Base-by-base conservation (phyloP, 2,888 invertebrate genomes). In the Flexamia atlantica region DNA sequence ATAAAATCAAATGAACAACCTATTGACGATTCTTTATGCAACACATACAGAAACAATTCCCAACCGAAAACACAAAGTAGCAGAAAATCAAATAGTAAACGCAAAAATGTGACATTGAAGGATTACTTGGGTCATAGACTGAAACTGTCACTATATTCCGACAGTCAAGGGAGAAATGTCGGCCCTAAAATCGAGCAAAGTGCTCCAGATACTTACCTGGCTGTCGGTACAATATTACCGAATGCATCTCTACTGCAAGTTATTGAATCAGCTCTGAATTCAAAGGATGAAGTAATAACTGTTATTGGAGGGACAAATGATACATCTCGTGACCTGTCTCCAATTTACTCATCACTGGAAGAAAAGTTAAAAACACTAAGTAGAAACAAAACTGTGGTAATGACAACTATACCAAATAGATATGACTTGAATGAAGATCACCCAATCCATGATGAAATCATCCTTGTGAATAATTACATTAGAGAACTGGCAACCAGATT, bases 401-500 rank as follows among this genome's bases (percentile, higher is more conserved):
- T 72, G 5, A 72, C 72, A 1, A 72, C 72, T 10, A 72, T 72
- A 72, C 40, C 72, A n/a, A 3, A 17, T 2, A 72, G 36, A 72
- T 7, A 20, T 40, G 72, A 72, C 23, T 17, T 68, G n/a, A 1
- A 17, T 9, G 7, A 30, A 23, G 20, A 40, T 10, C 5, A 40
- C 20, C 9, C 14, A 25, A 64, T 64, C 23, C 64, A 64, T 14
- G 64, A 28, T 9, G 64, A 25, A 64, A 30, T 30, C 12, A 28
- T 28, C 14, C 28, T 25, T 64, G 64, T 17, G 7, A 28, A n/a
- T n/a, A 30, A 64, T 4, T 64, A 64, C 30, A 28, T 64, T 17
- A 2, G 17, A 30, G 64, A 64, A 28, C 17, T 64, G n/a, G 25
- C 17, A 64, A 1, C 17, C 1, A 64, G 64, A 28, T n/a, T 28